Evolutionary conservation across 2,888 invertebrate genomes (phyloP).

Genomic region (Nebria salina): DNA sequence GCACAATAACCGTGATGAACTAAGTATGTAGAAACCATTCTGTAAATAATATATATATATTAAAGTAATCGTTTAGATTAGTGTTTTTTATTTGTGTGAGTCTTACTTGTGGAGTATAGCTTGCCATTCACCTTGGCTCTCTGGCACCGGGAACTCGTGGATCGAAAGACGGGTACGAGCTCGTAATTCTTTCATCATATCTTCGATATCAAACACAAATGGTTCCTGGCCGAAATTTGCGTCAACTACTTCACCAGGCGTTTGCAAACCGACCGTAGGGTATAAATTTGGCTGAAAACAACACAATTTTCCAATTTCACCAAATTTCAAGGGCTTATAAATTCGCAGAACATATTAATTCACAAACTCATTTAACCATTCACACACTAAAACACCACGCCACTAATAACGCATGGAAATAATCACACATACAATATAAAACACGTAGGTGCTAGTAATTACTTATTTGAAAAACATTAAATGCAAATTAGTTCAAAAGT

Average conservation of each 20-base stretch:
- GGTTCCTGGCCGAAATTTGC: conserved; percentile 98
- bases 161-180: conserved; percentile 85
- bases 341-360: too few relatives aligned
- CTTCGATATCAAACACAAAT: conserved; percentile 97
- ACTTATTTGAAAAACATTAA: too few relatives aligned
- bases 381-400: too few relatives aligned
- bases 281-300: conserved; percentile 87
- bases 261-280: conserved; percentile 98
- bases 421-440: conserved; percentile 43
- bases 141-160: conserved; percentile 86
- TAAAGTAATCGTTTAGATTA: neutral
- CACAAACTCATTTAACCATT: too few relatives aligned
- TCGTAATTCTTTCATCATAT: conserved; percentile 93
- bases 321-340: neutral
- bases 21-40: conserved; percentile 96
- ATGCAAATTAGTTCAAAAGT: too few relatives aligned
- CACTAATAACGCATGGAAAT: neutral
- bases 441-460: too few relatives aligned
- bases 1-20: conserved; percentile 98
- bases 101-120: conserved; percentile 87
- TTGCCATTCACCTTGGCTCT: conserved; percentile 92
- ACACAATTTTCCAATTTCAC: neutral
- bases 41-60: conserved; percentile 61
- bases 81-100: neutral
- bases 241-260: conserved; percentile 97